A percentile compares a stretch with the other conserved stretches of the same genome.
phyloP scores from a whole-genome alignment of 2,113 vertebrate genomes.

The Antechinus stuartii region DNA sequence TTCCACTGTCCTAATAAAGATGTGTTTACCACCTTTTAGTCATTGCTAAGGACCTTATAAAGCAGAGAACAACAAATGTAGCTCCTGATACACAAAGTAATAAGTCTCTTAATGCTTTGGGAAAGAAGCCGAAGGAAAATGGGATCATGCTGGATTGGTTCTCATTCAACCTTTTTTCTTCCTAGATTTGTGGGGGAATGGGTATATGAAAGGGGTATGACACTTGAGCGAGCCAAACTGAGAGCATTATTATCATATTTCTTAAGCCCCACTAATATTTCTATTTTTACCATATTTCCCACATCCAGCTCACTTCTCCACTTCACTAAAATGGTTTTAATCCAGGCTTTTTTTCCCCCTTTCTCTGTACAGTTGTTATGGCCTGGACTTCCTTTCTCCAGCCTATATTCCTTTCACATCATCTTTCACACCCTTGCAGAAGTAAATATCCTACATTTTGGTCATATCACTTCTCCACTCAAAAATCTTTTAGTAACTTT shows the following conservation, averaged over 20 bases:
- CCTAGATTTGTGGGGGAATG: background rate
- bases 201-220: background rate
- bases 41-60: too few species aligned
- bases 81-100: background rate
- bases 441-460: background rate
- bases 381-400: background rate
- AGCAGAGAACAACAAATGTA: background rate
- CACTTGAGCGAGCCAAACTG: background rate
- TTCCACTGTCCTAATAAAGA: background rate
- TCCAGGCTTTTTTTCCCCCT: too few species aligned
- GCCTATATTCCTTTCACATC: background rate
- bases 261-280: background rate
- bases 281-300: background rate
- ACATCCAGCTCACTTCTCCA: background rate
- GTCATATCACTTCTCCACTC: background rate
- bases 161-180: background rate
- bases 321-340: background rate
- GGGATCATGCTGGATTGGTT: background rate
- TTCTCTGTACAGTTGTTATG: too few species aligned
- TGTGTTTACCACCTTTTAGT: background rate
- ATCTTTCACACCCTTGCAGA: background rate
- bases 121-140: background rate
- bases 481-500: background rate
- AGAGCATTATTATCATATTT: background rate
- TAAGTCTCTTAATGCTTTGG: background rate